Evolutionary conservation across 2,797 vertebrate genomes (phyloP).

Genomic region (Apogon hyalosoma): DNA sequence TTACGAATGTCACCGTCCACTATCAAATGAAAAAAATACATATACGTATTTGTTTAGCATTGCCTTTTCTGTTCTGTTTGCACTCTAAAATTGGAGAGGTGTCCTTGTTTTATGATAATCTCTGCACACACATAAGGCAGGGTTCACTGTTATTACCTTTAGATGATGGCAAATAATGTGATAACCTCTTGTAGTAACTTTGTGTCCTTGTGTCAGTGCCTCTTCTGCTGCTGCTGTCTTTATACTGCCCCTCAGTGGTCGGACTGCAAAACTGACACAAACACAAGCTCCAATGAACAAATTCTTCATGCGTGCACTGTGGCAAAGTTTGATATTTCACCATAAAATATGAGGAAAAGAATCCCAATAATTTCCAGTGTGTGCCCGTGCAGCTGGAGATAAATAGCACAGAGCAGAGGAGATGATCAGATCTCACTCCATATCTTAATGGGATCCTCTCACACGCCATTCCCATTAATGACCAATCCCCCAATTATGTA

Average conservation of each 20-base stretch:
- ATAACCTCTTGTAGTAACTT: constrained; percentile 63
- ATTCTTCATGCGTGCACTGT: constrained; percentile 33
- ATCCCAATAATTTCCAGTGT: constrained; percentile 67
- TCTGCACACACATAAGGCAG: constrained; percentile 35
- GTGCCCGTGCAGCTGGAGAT: constrained; percentile 65
- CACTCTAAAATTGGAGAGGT: constrained; percentile 58
- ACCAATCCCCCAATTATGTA: constrained; percentile 85
- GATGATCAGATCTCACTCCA: constrained; percentile 83
- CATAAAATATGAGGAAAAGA: constrained; percentile 65
- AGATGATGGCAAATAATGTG: constrained; percentile 70
- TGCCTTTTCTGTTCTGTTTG: constrained; percentile 59
- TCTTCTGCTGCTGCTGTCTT: constrained; percentile 57
- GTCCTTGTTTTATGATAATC: constrained; percentile 48
- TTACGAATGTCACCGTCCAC: constrained; percentile 65
- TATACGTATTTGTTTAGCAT: constrained; percentile 63
- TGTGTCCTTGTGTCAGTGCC: constrained; percentile 35
- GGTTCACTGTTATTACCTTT: constrained; percentile 60
- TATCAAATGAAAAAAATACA: constrained; percentile 45
- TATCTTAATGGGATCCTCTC: constrained; percentile 86
- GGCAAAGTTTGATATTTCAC: constrained; percentile 63
- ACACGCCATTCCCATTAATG: constrained; percentile 81
- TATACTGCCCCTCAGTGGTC: constrained; percentile 85
- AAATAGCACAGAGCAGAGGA: constrained; percentile 71
- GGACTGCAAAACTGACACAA: constrained; percentile 28
- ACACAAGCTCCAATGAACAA: constrained; percentile 23